A percentile compares a stretch with the other conserved stretches of the same genome.
Conservation (phyloP, 2,113 vertebrate species). For the Charina bottae region DNA sequence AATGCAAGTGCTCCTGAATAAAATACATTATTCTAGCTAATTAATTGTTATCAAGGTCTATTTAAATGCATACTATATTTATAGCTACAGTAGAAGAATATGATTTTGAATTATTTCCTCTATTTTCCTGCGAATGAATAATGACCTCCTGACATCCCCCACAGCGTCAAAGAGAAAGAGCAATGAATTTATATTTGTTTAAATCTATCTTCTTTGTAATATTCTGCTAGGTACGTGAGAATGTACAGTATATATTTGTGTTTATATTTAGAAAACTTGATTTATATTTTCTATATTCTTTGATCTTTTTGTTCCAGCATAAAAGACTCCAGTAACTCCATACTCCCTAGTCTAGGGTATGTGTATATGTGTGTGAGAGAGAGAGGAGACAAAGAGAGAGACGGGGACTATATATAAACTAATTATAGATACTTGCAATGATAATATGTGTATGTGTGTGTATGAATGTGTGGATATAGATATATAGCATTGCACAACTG, state of each 20-base stretch:
- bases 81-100: neutral
- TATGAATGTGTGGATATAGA: neutral
- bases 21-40: neutral
- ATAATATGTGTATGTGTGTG: neutral
- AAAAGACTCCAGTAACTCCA: constrained; percentile 18
- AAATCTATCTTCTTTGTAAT: neutral
- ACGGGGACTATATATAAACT: neutral
- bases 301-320: neutral
- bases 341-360: neutral
- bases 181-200: constrained; percentile 1
- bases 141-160: neutral
- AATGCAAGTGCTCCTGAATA: neutral
- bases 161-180: neutral
- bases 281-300: neutral
- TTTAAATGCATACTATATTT: neutral
- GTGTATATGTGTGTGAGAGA: too few species aligned
- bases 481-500: neutral
- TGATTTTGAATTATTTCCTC: constrained; percentile 2
- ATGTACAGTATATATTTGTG: neutral
- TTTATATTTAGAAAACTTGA: neutral
- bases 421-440: neutral
- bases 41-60: neutral
- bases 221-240: neutral
- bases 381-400: neutral
- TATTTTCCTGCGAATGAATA: neutral